These are phyloP conservation scores for Monopis laevigella DNA, from an alignment of 2,888 invertebrate species.

Conservation along the genomic window DNA sequence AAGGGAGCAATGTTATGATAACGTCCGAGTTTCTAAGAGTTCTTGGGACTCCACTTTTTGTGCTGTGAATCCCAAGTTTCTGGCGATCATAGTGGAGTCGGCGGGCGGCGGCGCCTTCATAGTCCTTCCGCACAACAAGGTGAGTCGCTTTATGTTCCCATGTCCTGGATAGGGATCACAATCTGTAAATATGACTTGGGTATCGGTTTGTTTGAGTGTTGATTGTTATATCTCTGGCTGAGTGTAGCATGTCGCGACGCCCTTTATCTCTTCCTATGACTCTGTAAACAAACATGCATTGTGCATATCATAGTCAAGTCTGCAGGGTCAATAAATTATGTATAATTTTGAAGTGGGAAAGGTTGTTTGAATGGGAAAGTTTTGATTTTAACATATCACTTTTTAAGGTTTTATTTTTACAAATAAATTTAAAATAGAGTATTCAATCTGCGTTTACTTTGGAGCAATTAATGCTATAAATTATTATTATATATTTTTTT, in stretches of 20 bases:
- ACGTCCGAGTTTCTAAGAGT: constrained; percentile 95
- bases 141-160: constrained; percentile 40
- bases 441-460: too few relatives aligned
- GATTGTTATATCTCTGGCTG: background rate
- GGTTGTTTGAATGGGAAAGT: too few relatives aligned
- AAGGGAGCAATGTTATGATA: constrained; percentile 97
- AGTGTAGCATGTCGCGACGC: background rate
- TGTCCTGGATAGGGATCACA: background rate
- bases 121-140: constrained; percentile 93
- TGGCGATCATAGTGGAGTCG: constrained; percentile 97
- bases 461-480: too few relatives aligned
- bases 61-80: constrained; percentile 97
- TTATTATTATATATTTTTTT: too few relatives aligned
- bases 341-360: too few relatives aligned
- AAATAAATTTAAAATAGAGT: too few relatives aligned
- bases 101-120: constrained; percentile 97
- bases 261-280: background rate
- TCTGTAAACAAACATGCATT: background rate
- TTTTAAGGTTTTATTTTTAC: too few relatives aligned
- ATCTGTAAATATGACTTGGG: constrained; percentile 7
- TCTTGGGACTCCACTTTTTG: constrained; percentile 99
- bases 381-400: too few relatives aligned
- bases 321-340: too few relatives aligned
- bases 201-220: constrained; percentile 2
- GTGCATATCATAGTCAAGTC: too few relatives aligned